phyloP scores from a whole-genome alignment of 1,140 invertebrate genomes.

The Reticulitermes speratus region DNA sequence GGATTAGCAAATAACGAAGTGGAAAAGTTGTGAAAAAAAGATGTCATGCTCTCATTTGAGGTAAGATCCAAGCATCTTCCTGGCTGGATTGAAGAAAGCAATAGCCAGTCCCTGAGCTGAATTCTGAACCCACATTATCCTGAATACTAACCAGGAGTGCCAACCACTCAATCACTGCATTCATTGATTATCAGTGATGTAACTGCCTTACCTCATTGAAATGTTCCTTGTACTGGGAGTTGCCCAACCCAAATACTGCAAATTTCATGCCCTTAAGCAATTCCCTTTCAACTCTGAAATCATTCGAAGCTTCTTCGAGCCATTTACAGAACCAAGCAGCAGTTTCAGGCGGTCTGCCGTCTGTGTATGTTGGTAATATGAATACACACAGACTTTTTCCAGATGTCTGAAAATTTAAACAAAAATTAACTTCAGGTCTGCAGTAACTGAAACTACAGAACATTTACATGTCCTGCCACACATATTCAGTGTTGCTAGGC shows the following conservation, averaged over 20 bases:
- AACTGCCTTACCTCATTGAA: slow-evolving; percentile 50
- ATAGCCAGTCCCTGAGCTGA: no score
- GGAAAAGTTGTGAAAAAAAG: no score
- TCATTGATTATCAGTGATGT: no score
- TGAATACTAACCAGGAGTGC: no score
- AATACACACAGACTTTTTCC: slow-evolving; percentile 45
- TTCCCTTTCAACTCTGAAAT: slow-evolving; percentile 57
- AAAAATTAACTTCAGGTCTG: not conserved
- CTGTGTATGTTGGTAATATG: slow-evolving; percentile 58
- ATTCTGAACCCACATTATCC: no score
- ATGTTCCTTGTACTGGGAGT: slow-evolving; percentile 56
- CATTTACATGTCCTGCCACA: not conserved
- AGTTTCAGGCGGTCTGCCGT: slow-evolving; percentile 54
- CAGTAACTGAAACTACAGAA: not conserved
- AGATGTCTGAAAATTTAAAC: slow-evolving; percentile 29
- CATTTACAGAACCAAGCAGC: slow-evolving; percentile 58
- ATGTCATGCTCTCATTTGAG: no score
- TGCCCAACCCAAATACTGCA: slow-evolving; percentile 60
- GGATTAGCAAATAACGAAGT: no score
- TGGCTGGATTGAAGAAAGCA: no score
- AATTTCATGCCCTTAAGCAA: slow-evolving; percentile 52
- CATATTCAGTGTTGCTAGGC: not conserved
- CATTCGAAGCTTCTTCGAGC: slow-evolving; percentile 54
- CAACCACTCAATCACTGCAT: no score
- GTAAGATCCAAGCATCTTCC: no score